phyloP scores from a whole-genome alignment of 2,888 invertebrate species.

The Heliconius hortense region DNA sequence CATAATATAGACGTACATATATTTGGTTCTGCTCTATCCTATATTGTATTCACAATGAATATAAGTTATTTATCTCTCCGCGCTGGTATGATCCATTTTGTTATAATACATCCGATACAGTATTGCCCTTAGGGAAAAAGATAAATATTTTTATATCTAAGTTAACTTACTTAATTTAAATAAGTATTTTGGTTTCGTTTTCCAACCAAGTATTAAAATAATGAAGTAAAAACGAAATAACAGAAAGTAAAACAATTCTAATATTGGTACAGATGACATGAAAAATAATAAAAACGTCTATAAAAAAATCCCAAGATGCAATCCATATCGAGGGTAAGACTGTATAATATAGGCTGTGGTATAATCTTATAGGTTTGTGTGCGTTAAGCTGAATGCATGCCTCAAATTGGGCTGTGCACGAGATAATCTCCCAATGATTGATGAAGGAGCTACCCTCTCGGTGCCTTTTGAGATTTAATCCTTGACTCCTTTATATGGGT shows the following conservation, averaged over 20 bases:
- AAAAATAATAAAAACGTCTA: background rate
- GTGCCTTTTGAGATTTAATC: constrained; percentile 37
- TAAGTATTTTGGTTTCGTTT: no score
- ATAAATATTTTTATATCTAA: background rate
- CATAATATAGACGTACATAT: background rate
- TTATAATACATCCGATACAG: no score
- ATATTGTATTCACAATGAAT: background rate
- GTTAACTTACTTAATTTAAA: no score
- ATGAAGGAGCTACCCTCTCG: constrained; percentile 53
- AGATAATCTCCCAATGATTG: constrained; percentile 80
- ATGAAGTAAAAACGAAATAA: background rate
- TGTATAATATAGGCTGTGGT: constrained; percentile 31
- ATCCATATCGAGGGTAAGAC: constrained; percentile 5
- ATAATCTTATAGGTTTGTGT: constrained; percentile 53
- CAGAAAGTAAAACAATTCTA: background rate
- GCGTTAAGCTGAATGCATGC: constrained; percentile 75
- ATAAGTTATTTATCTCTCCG: background rate
- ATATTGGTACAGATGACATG: background rate
- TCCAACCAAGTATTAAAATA: background rate
- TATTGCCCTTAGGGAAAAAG: background rate
- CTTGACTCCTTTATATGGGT: constrained; percentile 33
- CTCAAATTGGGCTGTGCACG: constrained; percentile 81
- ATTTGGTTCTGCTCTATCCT: background rate
- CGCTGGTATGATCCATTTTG: no score
- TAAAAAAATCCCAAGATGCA: background rate